A percentile compares a stretch with the other conserved stretches of the same genome.
These are phyloP conservation scores for Peromyscus polionotus DNA, from an alignment of 2,113 vertebrate species.

Conservation along the genomic window DNA sequence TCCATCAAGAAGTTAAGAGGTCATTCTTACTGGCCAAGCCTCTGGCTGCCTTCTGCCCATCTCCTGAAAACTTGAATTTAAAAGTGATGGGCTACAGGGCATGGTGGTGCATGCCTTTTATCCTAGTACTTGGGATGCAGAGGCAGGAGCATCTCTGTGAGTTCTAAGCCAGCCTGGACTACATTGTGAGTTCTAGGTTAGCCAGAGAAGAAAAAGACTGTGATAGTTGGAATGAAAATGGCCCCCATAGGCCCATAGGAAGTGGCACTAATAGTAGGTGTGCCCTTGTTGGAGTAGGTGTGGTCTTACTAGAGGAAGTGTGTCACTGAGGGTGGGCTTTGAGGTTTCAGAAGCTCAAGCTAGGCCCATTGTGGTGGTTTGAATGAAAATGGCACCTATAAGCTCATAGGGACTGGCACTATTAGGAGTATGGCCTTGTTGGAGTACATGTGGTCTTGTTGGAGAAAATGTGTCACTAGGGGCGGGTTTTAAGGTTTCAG, in stretches of 20 bases:
- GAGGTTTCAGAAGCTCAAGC: neutral
- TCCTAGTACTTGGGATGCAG: neutral
- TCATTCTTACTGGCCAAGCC: neutral
- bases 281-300: neutral
- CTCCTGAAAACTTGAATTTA: neutral
- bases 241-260: neutral
- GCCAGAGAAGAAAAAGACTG: too few species aligned
- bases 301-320: neutral
- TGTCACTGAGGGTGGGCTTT: neutral
- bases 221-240: neutral
- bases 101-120: neutral
- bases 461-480: neutral
- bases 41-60: neutral
- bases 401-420: neutral
- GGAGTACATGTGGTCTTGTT: neutral
- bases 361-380: neutral
- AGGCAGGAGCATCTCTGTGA: neutral
- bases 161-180: neutral
- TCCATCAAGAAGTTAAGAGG: too few species aligned
- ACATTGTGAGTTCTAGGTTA: neutral
- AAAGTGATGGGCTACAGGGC: neutral
- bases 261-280: neutral
- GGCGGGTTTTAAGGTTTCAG: neutral
- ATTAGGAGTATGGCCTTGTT: neutral
- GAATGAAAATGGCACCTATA: neutral